Base-by-base conservation (phyloP, 2,797 vertebrate genomes). In the Muscicapa striata region DNA sequence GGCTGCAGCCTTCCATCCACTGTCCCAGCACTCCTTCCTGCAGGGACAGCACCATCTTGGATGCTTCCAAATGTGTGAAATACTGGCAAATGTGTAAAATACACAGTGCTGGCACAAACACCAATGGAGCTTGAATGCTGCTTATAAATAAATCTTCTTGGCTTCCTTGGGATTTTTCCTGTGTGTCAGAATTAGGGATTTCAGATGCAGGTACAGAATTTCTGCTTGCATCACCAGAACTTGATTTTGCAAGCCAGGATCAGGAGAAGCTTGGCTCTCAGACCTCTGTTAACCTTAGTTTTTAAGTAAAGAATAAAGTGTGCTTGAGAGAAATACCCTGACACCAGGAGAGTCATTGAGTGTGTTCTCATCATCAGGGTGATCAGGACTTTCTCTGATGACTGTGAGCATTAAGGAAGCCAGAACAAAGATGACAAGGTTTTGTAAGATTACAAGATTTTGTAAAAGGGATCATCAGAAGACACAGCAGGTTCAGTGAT, bases 121-220 rank as follows among this genome's bases (percentile, higher is more conserved):
- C 7, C 1, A 0, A 0, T 0, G 27, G 3, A 38, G 10, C 21
- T 34, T 14, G 14, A 18, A 13, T 15, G 13, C 22, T 10, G 10
- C 48, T 49, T 46, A 41, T 11, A n/a, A 63, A 80, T 24, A 68
- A 76, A 77, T 55, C 51, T 64, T 30, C 49, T 66, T 62, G 54
- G 7, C 27, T 54, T 84, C 54, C 43, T 18, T 17, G 73, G 34
- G 14, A 21, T 27, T 70, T 58, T 70, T 34, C 29, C 41, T 0
- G 0, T 22, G 46, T 0, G 0, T 70, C 76, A 63, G 15, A 66
- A 1, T 22, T 68, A 66, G 17, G 34, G 49, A 5, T 69, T 84
- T 92, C 13, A 15, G 30, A 46, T 17, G 36, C 70, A 82, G 70
- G 41, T 45, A 54, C 45, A 49, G 41, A 12, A 30, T n/a, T 74